Conservation (phyloP, 1,140 invertebrate species). For the Drosophila athabasca region DNA sequence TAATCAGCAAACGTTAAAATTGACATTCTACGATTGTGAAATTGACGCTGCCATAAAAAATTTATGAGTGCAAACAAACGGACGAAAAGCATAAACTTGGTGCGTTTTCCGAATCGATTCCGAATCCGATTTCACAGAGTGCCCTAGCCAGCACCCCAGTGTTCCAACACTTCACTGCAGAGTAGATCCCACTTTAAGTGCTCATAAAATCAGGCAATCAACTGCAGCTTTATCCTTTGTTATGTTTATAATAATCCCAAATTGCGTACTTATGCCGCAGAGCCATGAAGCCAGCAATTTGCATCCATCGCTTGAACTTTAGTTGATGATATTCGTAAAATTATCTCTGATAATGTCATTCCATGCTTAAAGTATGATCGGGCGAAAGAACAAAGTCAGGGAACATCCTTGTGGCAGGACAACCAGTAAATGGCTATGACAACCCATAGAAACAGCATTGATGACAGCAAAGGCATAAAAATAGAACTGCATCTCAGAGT, state of each 20-base stretch:
- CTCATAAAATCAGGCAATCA: constrained; percentile 28
- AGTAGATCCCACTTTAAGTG: neutral
- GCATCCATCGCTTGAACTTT: constrained; percentile 11
- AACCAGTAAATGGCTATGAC: no score
- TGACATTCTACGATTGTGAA: constrained; percentile 72
- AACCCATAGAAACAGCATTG: no score
- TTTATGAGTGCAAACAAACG: constrained; percentile 56
- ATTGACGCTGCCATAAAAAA: constrained; percentile 74
- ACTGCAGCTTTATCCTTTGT: constrained; percentile 24
- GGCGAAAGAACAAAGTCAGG: constrained; percentile 9
- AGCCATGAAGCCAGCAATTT: constrained; percentile 19
- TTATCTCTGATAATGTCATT: constrained; percentile 6
- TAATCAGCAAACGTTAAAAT: constrained; percentile 74
- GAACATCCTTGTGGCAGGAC: no score
- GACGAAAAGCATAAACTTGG: constrained; percentile 13
- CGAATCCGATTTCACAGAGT: neutral
- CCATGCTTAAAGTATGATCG: neutral
- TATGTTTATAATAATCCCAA: constrained; percentile 39
- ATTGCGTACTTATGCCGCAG: constrained; percentile 21
- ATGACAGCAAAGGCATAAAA: no score
- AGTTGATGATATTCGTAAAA: constrained; percentile 19
- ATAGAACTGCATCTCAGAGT: no score
- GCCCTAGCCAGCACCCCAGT: no score
- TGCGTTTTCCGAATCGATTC: neutral
- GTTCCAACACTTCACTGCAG: neutral